Conservation (phyloP, 2,888 invertebrate genomes). For the Cryptus armator region DNA sequence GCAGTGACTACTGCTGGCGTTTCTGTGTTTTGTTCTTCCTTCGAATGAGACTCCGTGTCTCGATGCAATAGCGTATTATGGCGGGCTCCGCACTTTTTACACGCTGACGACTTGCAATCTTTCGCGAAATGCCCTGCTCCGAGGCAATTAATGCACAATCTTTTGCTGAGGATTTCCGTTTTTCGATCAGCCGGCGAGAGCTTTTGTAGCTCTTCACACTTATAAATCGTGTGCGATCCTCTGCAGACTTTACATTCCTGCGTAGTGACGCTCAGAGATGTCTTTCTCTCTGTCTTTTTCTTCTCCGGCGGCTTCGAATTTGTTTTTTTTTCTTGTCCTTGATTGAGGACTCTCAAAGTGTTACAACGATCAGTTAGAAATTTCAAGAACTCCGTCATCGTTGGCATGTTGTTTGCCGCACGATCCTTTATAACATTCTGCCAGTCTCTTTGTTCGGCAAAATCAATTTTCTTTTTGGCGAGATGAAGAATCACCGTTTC, state of each 20-base stretch:
- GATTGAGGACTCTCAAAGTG: conserved; percentile 43
- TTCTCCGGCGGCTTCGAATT: conserved; percentile 12
- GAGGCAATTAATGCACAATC: conserved; percentile 72
- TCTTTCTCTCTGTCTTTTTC: conserved; percentile 43
- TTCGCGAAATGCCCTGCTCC: conserved; percentile 58
- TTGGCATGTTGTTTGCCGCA: conserved; percentile 64
- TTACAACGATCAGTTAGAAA: conserved; percentile 63
- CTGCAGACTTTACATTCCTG: conserved; percentile 51
- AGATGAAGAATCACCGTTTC: conserved; percentile 72
- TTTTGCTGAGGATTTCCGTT: conserved; percentile 42
- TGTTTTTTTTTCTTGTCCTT: conserved; percentile 43
- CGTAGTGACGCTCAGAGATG: conserved; percentile 35
- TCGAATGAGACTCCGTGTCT: conserved; percentile 34
- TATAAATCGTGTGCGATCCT: conserved; percentile 53
- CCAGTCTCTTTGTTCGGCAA: conserved; percentile 70
- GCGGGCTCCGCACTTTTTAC: conserved; percentile 65
- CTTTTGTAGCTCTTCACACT: conserved; percentile 55
- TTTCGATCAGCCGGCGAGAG: conserved; percentile 48
- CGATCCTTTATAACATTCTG: conserved; percentile 64
- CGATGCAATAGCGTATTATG: conserved; percentile 66
- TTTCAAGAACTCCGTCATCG: conserved; percentile 58
- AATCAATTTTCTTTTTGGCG: conserved; percentile 72
- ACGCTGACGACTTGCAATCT: conserved; percentile 63
- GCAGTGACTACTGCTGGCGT: neutral
- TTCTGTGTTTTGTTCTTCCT: neutral